Evolutionary conservation across 2,888 invertebrate genomes (phyloP).

Genomic region (Xanthorhoe designata): DNA sequence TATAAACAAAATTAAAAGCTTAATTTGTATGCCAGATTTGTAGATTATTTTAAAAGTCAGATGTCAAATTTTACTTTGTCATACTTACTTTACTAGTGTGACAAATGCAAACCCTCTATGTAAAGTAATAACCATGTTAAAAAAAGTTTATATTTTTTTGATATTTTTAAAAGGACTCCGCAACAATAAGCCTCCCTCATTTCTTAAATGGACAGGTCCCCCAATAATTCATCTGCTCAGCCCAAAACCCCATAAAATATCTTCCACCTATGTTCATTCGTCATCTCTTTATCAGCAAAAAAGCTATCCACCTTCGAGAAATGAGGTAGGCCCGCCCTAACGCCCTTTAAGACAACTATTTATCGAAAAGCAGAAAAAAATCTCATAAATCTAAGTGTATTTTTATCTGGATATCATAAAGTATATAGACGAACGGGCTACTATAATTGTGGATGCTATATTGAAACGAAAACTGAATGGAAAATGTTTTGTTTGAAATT

Average conservation of each 20-base stretch:
- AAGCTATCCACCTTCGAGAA: conserved; percentile 76
- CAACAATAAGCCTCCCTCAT: conserved; percentile 26
- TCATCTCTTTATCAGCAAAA: conserved; percentile 80
- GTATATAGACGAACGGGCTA: conserved; percentile 53
- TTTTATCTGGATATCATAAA: conserved; percentile 77
- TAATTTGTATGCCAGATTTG: too few species aligned
- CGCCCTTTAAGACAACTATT: conserved; percentile 81
- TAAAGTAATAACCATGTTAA: too few species aligned
- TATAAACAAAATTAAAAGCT: too few species aligned
- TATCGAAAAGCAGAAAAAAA: conserved; percentile 68
- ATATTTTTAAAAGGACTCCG: background rate
- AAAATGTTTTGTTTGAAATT: background rate
- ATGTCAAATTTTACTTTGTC: too few species aligned
- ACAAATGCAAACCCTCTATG: too few species aligned
- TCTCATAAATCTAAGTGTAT: conserved; percentile 73
- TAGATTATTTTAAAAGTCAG: too few species aligned
- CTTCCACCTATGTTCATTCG: conserved; percentile 70
- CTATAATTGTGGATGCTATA: conserved; percentile 9
- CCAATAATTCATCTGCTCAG: conserved; percentile 60
- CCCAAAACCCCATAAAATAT: conserved; percentile 63
- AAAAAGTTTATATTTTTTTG: too few species aligned
- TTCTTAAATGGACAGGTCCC: conserved; percentile 34
- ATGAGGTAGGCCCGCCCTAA: conserved; percentile 71
- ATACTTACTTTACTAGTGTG: too few species aligned
- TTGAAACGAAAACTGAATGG: background rate